Evolutionary conservation across 2,888 invertebrate species (phyloP).

Genomic region (Cheilosia vulpina): DNA sequence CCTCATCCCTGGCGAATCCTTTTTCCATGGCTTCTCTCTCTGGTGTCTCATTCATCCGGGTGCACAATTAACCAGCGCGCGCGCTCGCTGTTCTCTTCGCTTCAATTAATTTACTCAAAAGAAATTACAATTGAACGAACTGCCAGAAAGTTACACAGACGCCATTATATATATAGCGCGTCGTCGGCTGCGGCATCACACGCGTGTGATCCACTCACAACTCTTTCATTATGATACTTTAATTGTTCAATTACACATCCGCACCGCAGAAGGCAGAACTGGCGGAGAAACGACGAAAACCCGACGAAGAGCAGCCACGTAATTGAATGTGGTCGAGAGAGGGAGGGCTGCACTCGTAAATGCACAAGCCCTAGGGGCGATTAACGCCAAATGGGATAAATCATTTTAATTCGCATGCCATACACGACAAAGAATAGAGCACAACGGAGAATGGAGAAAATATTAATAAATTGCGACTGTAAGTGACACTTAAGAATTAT

Average conservation of each 20-base stretch:
- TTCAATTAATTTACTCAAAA: conserved; percentile 74
- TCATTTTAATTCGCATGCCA: conserved; percentile 73
- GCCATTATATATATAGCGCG: conserved; percentile 5
- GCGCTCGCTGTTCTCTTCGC: conserved; percentile 55
- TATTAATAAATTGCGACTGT: conserved; percentile 73
- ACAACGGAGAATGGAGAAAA: conserved; percentile 35
- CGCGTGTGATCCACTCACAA: conserved; percentile 73
- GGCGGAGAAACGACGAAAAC: conserved; percentile 24
- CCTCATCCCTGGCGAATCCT: conserved; percentile 49
- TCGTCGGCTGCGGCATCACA: conserved; percentile 52
- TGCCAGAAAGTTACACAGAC: conserved; percentile 43
- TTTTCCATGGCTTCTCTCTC: not conserved
- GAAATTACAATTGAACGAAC: conserved; percentile 69
- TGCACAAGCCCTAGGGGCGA: conserved; percentile 53
- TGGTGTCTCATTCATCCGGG: conserved; percentile 22
- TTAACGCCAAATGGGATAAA: conserved; percentile 71
- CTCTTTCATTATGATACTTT: conserved; percentile 67
- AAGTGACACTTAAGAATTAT: conserved; percentile 71
- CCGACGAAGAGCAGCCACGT: conserved; percentile 36
- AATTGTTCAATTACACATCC: conserved; percentile 74
- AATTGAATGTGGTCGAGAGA: conserved; percentile 50
- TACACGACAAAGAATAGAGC: conserved; percentile 52
- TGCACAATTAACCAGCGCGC: conserved; percentile 61
- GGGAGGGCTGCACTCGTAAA: conserved; percentile 2
- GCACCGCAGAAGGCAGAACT: conserved; percentile 30